These are phyloP conservation scores for Calonectris borealis DNA, from an alignment of 2,113 vertebrate genomes.

Conservation along the genomic window DNA sequence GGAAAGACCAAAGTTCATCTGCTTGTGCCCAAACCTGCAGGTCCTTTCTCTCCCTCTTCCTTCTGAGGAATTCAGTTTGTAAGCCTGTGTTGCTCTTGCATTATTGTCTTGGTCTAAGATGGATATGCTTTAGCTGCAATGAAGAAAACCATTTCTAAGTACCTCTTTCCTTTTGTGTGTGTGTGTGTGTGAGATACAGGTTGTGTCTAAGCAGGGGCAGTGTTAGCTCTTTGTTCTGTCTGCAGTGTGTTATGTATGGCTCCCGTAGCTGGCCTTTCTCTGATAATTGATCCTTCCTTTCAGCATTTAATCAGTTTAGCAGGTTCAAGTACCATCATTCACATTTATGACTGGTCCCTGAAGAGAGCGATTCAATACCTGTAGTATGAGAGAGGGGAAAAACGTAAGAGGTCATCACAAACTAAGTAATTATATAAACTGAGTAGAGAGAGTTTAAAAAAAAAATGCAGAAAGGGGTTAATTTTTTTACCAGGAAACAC, in stretches of 20 bases:
- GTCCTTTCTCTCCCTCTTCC: not conserved
- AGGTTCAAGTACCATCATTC: not conserved
- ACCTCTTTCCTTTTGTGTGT: not conserved
- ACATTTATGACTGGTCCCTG: not conserved
- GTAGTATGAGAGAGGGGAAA: not conserved
- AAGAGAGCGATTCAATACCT: not conserved
- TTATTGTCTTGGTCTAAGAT: not conserved
- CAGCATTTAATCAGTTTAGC: constrained; percentile 27
- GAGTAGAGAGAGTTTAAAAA: not conserved
- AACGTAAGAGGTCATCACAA: not conserved
- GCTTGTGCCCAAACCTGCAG: not conserved
- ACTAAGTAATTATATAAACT: not conserved
- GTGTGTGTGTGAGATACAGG: no score
- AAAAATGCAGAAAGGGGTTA: not conserved
- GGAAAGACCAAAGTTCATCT: not conserved
- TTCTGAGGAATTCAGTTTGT: not conserved
- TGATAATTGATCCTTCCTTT: not conserved
- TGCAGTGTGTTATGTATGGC: not conserved
- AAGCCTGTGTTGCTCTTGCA: not conserved
- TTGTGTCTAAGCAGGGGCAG: not conserved
- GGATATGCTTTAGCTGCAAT: not conserved
- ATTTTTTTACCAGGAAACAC: not conserved
- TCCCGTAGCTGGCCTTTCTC: not conserved
- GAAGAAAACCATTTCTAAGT: not conserved
- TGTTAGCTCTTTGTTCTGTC: not conserved